Conservation (phyloP, 1,140 invertebrate species). For the Ruditapes philippinarum region DNA sequence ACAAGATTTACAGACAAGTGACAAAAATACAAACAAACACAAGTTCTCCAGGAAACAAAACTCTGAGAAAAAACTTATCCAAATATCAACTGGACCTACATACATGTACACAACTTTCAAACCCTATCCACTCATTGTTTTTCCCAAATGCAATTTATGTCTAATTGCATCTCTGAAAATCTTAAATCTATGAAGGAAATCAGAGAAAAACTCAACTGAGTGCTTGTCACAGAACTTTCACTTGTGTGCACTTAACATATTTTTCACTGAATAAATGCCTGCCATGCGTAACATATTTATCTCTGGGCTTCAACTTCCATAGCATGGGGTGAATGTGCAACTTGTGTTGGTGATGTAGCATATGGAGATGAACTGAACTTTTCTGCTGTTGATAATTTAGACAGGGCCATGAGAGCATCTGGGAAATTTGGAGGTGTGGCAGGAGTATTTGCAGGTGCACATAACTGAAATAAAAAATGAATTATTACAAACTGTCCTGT, state of each 20-base stretch:
- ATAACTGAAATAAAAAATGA: slow-evolving; percentile 82
- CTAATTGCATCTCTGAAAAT: not conserved
- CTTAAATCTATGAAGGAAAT: not conserved
- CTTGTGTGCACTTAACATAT: not conserved
- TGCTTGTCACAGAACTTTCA: not conserved
- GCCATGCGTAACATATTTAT: slow-evolving; percentile 60
- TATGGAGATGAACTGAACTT: slow-evolving; percentile 81
- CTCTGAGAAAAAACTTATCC: not conserved
- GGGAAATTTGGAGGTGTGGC: slow-evolving; percentile 85
- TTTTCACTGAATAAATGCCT: slow-evolving; percentile 58
- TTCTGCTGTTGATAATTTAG: slow-evolving; percentile 84
- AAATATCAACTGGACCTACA: not conserved
- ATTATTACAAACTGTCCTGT: too few relatives aligned
- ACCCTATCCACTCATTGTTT: not conserved
- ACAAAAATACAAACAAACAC: not conserved
- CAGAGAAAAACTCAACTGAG: not conserved
- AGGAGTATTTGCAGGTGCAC: slow-evolving; percentile 85
- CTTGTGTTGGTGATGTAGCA: slow-evolving; percentile 78
- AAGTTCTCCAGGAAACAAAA: not conserved
- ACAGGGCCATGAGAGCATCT: slow-evolving; percentile 82
- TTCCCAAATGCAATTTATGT: not conserved
- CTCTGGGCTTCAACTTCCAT: slow-evolving; percentile 83
- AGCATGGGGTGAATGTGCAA: slow-evolving; percentile 82
- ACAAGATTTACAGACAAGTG: slow-evolving; percentile 16
- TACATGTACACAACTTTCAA: not conserved